Evolutionary conservation across 2,888 invertebrate species (phyloP).

Genomic region (Carcina quercana): DNA sequence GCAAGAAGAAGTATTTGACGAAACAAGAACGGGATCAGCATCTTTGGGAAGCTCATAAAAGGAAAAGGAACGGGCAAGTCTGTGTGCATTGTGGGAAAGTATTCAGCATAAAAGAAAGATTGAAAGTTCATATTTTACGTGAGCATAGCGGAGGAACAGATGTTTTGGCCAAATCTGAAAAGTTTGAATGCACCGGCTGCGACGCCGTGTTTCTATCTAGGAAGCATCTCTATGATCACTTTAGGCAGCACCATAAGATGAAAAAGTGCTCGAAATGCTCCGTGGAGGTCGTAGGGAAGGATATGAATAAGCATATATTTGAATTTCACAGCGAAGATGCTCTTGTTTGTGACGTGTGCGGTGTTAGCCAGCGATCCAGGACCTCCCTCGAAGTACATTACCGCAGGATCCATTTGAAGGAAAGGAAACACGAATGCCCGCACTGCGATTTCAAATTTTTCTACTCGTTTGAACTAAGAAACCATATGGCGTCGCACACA

Average conservation of each 20-base stretch:
- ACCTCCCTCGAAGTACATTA: slow-evolving; percentile 36
- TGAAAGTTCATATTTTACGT: no score
- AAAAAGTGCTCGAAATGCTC: slow-evolving; percentile 28
- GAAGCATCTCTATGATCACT: slow-evolving; percentile 40
- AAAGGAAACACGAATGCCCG: background rate
- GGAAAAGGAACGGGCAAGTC: no score
- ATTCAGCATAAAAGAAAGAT: no score
- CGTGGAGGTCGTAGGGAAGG: background rate
- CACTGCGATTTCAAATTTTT: background rate
- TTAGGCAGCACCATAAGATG: slow-evolving; percentile 47
- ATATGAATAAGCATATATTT: background rate
- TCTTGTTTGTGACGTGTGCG: background rate
- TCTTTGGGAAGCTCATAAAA: no score
- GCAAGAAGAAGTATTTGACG: no score
- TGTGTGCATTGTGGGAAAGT: no score
- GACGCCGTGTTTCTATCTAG: no score
- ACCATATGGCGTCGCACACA: slow-evolving; percentile 23
- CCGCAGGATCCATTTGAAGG: slow-evolving; percentile 11
- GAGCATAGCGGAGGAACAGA: no score
- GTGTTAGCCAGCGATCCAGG: background rate
- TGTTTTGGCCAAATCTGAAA: no score
- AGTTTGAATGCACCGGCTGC: no score
- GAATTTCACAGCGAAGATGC: background rate
- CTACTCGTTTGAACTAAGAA: slow-evolving; percentile 16
- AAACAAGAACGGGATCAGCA: no score